These are phyloP conservation scores for Atherinomorus stipes DNA, from an alignment of 2,113 vertebrate genomes.

Conservation along the genomic window DNA sequence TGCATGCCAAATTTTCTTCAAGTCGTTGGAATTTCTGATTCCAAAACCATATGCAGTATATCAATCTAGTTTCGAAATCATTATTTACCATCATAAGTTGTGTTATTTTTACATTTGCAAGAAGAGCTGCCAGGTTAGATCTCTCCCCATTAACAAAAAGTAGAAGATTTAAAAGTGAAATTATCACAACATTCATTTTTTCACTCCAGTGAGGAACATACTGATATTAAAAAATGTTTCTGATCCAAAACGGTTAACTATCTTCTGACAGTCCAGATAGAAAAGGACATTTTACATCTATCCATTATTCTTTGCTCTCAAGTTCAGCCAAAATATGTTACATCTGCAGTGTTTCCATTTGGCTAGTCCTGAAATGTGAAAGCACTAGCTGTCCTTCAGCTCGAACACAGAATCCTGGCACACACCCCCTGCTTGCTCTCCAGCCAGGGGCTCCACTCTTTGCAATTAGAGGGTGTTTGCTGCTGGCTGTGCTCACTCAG, in stretches of 20 bases:
- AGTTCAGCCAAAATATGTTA: slow-evolving; percentile 58
- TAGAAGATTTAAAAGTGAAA: slow-evolving; percentile 38
- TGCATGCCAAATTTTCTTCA: background rate
- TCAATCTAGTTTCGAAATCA: background rate
- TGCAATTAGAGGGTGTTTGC: slow-evolving; percentile 80
- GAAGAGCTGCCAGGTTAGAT: slow-evolving; percentile 17
- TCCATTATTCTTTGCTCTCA: slow-evolving; percentile 58
- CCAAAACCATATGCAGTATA: background rate
- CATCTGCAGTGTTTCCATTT: slow-evolving; percentile 45
- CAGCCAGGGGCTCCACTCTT: slow-evolving; percentile 76
- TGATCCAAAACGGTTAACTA: slow-evolving; percentile 45
- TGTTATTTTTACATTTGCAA: slow-evolving; percentile 5
- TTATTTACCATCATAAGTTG: background rate
- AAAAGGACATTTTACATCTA: slow-evolving; percentile 60
- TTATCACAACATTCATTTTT: slow-evolving; percentile 43
- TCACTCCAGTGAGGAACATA: slow-evolving; percentile 49
- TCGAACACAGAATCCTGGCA: slow-evolving; percentile 65
- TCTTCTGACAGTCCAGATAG: slow-evolving; percentile 42
- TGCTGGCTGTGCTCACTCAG: slow-evolving; percentile 74
- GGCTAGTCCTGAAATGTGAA: slow-evolving; percentile 65
- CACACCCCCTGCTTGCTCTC: slow-evolving; percentile 47
- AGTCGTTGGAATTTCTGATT: background rate
- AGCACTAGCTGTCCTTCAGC: slow-evolving; percentile 71
- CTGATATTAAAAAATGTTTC: slow-evolving; percentile 57
- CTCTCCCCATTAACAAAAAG: slow-evolving; percentile 34